Evolutionary conservation across 2,888 invertebrate species (phyloP).

Genomic region (Hesperia comma): DNA sequence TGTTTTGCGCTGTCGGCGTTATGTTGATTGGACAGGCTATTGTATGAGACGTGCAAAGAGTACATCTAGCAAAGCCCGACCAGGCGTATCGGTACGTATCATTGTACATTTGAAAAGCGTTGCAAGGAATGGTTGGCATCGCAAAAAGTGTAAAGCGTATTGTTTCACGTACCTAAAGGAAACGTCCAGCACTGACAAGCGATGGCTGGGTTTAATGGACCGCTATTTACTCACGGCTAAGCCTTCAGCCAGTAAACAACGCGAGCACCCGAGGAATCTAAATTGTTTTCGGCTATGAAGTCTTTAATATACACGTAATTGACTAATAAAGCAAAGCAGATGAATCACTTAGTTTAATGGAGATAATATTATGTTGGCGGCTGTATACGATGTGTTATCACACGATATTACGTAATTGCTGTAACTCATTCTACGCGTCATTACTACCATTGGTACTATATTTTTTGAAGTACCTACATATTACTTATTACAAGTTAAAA

Average conservation of each 20-base stretch:
- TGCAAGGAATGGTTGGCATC: slow-evolving; percentile 62
- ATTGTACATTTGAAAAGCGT: slow-evolving; percentile 63
- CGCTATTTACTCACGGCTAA: slow-evolving; percentile 65
- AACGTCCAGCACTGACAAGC: slow-evolving; percentile 65
- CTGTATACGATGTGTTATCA: not conserved
- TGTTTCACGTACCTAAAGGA: slow-evolving; percentile 68
- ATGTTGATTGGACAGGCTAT: slow-evolving; percentile 47
- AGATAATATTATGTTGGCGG: slow-evolving; percentile 2
- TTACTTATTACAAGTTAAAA: no score
- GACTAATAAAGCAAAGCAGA: slow-evolving; percentile 14
- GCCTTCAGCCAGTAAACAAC: slow-evolving; percentile 58
- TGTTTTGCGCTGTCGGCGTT: slow-evolving; percentile 34
- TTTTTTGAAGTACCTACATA: no score
- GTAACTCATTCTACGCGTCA: no score
- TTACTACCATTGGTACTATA: no score
- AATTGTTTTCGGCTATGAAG: slow-evolving; percentile 23
- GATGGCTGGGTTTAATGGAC: slow-evolving; percentile 67
- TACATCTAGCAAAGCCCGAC: slow-evolving; percentile 50
- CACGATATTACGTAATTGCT: no score
- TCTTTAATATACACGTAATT: slow-evolving; percentile 23
- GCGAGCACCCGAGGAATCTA: slow-evolving; percentile 36
- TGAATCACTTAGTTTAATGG: slow-evolving; percentile 9
- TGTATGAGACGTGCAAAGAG: slow-evolving; percentile 55
- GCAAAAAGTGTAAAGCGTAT: slow-evolving; percentile 75
- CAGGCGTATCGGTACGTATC: slow-evolving; percentile 64